These are phyloP conservation scores for Gopherus flavomarginatus DNA, from an alignment of 2,113 vertebrate species.

Conservation along the genomic window DNA sequence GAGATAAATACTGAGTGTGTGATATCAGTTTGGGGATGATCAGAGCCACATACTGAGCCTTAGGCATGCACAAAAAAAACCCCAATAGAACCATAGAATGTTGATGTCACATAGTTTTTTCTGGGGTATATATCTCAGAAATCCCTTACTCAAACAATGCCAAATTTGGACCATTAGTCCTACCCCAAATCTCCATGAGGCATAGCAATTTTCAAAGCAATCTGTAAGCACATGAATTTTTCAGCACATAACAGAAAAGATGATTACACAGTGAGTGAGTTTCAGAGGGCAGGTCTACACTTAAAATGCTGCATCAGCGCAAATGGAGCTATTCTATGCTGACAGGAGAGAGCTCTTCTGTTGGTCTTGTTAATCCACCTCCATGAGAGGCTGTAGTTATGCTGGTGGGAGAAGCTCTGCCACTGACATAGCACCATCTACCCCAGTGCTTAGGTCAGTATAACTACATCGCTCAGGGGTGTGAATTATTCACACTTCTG, in stretches of 20 bases:
- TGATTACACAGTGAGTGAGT: not conserved
- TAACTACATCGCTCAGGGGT: too few species aligned
- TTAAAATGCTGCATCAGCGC: too few species aligned
- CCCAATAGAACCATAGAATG: rapidly evolving
- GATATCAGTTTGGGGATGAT: not conserved
- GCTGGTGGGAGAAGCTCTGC: too few species aligned
- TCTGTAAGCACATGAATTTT: conserved; percentile 25
- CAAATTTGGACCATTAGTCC: not conserved
- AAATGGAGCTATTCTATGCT: too few species aligned
- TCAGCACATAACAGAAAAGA: conserved; percentile 5
- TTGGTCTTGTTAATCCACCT: too few species aligned
- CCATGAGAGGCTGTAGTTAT: too few species aligned
- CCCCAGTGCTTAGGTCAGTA: too few species aligned
- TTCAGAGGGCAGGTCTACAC: too few species aligned
- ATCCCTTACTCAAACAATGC: not conserved
- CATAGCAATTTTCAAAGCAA: conserved; percentile 36
- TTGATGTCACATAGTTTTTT: rapidly evolving
- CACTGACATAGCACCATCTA: too few species aligned
- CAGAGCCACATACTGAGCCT: not conserved
- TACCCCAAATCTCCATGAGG: not conserved
- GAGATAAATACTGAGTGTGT: not conserved
- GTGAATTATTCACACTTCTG: too few species aligned
- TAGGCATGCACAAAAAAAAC: not conserved
- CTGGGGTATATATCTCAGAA: not conserved
- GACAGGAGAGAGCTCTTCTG: too few species aligned